Base-by-base conservation (phyloP, 2,113 vertebrate genomes). In the Xyrauchen texanus region DNA sequence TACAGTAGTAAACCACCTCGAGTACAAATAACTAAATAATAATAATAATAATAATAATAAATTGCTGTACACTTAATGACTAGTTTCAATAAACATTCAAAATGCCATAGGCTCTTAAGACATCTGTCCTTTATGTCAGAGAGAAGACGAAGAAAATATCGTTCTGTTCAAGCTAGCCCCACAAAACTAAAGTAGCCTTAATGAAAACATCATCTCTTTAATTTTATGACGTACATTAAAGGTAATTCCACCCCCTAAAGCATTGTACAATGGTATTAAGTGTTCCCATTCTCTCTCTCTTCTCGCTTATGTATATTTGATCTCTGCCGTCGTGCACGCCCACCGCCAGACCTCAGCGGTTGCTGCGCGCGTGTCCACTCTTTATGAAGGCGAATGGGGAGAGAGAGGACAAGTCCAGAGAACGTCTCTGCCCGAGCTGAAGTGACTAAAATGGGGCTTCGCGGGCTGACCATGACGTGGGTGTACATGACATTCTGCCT, bases 351-450 rank as follows among this genome's bases (percentile, higher is more conserved):
- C 21, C 21, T 34, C 21, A 34, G 21, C 21, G 3, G 21, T 34
- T 34, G 21, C 21, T 34, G 21, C 21, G 21, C 21, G 21, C 76
- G 79, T 45, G 83, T 79, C 88, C 89, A 87, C 87, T 90, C 87
- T 76, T 86, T 87, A 89, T 91, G 89, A 88, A 87, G 81, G 92
- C 91, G 90, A 93, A 92, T 92, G 91, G 90, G 71, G 68, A 52
- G 16, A 52, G 16, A 58, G 69, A 58, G 51, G 16, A 15, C 11
- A 44, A 60, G 52, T 58, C 49, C 7, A 10, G 61, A 11, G 49
- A 42, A n/a, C 16, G 52, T 66, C 68, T 73, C 10, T 13, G 8
- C 51, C 42, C 45, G 69, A 51, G 61, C n/a, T 55, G 11, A 65
- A 58, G 52, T 42, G 68, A 72, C 60, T 9, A 71, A 70, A 71